A percentile compares a stretch with the other conserved stretches of the same genome.
Evolutionary conservation across 2,113 vertebrate genomes (phyloP).

Genomic region (Ictidomys tridecemlineatus): DNA sequence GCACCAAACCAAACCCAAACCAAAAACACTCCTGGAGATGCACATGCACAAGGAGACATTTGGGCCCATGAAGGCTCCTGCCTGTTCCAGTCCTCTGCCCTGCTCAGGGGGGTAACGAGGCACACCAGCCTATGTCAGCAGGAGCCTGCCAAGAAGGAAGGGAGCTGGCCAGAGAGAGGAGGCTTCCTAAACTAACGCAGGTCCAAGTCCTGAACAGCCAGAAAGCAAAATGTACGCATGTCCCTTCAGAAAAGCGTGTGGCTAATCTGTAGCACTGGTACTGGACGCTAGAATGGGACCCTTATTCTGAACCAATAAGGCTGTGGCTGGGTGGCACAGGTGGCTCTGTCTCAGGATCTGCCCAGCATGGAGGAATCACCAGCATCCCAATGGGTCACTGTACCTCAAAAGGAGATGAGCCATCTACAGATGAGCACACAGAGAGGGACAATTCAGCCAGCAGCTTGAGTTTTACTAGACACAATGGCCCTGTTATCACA

Average conservation of each 20-base stretch:
- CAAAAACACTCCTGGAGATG: no score
- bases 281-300: neutral
- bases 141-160: neutral
- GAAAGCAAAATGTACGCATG: neutral
- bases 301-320: no score
- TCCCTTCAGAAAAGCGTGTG: rapidly evolving
- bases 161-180: neutral
- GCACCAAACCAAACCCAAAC: no score
- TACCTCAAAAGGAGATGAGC: no score
- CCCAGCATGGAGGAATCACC: no score
- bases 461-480: no score
- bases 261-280: neutral
- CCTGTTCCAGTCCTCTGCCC: neutral
- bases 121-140: rapidly evolving
- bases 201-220: neutral
- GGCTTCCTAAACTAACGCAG: neutral
- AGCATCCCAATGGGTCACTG: no score
- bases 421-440: no score
- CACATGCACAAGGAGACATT: neutral
- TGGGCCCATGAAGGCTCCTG: neutral
- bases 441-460: no score
- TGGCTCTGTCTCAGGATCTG: no score
- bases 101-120: rapidly evolving
- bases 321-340: no score
- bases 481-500: no score